A percentile compares a stretch with the other conserved stretches of the same genome.
These are phyloP conservation scores for Malacoraja senta DNA, from an alignment of 2,797 vertebrate genomes.

Conservation along the genomic window DNA sequence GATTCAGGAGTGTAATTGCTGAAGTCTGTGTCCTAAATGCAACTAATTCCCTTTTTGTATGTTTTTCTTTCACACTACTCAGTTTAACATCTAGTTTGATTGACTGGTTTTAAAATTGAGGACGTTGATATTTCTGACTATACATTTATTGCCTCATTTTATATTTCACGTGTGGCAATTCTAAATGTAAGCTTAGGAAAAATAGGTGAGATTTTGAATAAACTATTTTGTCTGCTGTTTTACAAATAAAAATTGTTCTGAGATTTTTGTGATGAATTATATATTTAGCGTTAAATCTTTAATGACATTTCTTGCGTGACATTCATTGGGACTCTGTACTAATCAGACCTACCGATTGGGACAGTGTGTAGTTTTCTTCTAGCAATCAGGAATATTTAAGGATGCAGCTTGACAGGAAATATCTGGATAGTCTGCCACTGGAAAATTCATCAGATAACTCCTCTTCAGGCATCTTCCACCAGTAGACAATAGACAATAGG, in stretches of 20 bases:
- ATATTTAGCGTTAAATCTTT: slow-evolving; percentile 19
- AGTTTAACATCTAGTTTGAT: neutral
- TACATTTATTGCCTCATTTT: neutral
- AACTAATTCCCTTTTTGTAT: neutral
- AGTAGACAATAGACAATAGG: too few species aligned
- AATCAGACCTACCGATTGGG: neutral
- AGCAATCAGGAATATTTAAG: neutral
- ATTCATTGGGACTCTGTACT: neutral
- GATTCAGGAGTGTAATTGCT: neutral
- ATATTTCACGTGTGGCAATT: neutral
- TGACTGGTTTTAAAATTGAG: neutral
- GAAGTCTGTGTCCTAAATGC: neutral
- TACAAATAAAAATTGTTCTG: neutral
- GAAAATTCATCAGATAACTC: too few species aligned
- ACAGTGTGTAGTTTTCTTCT: neutral
- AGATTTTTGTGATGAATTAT: neutral
- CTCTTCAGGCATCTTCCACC: too few species aligned
- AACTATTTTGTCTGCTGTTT: neutral
- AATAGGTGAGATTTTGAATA: neutral
- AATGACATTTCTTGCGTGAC: neutral
- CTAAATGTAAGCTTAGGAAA: neutral
- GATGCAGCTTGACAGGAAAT: neutral
- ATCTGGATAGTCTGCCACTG: neutral
- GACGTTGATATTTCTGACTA: neutral
- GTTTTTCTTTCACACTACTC: neutral